Evolutionary conservation across 2,797 vertebrate genomes (phyloP).

Genomic region (Hyperoplus lanceolatus): DNA sequence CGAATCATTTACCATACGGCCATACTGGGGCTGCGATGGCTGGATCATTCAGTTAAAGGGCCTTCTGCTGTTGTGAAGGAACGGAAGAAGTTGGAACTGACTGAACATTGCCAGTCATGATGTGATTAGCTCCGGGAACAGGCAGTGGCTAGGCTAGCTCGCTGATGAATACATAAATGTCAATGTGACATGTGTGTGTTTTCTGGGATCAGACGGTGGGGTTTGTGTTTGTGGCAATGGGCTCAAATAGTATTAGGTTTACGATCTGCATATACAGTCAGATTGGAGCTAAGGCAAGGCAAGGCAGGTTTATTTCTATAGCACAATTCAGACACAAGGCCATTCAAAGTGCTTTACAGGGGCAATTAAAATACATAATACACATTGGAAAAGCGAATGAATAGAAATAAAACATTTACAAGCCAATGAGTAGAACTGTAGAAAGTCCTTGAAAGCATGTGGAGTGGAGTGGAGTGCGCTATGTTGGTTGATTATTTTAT

Average conservation of each 20-base stretch:
- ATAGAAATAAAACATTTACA: too few relatives aligned
- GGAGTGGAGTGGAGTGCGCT: too few relatives aligned
- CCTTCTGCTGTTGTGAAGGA: conserved; percentile 87
- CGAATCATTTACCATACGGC: conserved; percentile 82
- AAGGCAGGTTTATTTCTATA: background rate
- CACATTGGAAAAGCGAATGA: too few relatives aligned
- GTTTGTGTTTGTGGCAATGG: conserved; percentile 32
- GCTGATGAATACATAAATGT: conserved; percentile 79
- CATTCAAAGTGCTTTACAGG: too few relatives aligned
- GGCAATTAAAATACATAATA: too few relatives aligned
- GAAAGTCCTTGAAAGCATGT: too few relatives aligned
- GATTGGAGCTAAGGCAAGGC: too few relatives aligned
- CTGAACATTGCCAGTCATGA: conserved; percentile 84
- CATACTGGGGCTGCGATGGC: conserved; percentile 77
- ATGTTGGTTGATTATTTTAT: too few relatives aligned
- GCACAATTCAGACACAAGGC: too few relatives aligned
- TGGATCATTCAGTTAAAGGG: conserved; percentile 86
- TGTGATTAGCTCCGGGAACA: conserved; percentile 81
- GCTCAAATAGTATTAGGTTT: conserved; percentile 7
- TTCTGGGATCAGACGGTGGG: conserved; percentile 62
- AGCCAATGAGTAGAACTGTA: too few relatives aligned
- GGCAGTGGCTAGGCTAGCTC: conserved; percentile 69
- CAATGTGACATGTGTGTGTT: conserved; percentile 73
- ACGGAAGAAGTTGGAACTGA: conserved; percentile 84
- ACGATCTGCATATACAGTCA: background rate